A percentile compares a stretch with the other conserved stretches of the same genome.
Conservation (phyloP, 2,888 invertebrate species). For the Brachyptera risi region DNA sequence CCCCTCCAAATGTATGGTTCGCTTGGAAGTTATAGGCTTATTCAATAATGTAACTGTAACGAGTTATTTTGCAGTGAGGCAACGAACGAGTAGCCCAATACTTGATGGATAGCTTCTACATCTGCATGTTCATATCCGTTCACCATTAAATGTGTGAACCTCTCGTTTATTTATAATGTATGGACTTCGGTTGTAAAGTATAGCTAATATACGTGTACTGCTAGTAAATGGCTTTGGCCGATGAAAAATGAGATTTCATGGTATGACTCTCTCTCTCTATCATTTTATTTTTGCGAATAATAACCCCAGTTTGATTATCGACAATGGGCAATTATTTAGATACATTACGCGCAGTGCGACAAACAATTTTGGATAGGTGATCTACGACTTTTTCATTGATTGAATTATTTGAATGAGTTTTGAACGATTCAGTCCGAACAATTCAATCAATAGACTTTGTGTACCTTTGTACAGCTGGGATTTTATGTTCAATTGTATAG, state of each 20-base stretch:
- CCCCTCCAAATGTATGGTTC: neutral
- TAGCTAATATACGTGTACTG: too few species aligned
- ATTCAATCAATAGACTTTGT: too few species aligned
- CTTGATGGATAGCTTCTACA: slow-evolving; percentile 1
- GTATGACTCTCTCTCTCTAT: neutral
- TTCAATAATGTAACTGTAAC: neutral
- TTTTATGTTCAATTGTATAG: too few species aligned
- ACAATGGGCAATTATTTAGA: too few species aligned
- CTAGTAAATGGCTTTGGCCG: too few species aligned
- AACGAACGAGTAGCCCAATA: neutral
- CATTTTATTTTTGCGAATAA: neutral
- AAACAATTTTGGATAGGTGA: neutral
- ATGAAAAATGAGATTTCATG: neutral
- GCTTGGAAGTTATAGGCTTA: neutral
- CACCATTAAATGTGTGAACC: neutral
- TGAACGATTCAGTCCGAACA: too few species aligned
- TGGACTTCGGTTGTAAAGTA: neutral
- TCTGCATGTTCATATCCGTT: slow-evolving; percentile 3
- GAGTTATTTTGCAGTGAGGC: neutral
- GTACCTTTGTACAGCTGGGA: too few species aligned
- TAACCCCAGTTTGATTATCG: neutral
- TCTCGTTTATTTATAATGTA: neutral
- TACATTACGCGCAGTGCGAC: too few species aligned
- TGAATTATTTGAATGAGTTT: neutral
- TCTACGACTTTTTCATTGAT: neutral